These are phyloP conservation scores for Sebastolobus alascanus DNA, from an alignment of 2,797 vertebrate species.

Conservation along the genomic window DNA sequence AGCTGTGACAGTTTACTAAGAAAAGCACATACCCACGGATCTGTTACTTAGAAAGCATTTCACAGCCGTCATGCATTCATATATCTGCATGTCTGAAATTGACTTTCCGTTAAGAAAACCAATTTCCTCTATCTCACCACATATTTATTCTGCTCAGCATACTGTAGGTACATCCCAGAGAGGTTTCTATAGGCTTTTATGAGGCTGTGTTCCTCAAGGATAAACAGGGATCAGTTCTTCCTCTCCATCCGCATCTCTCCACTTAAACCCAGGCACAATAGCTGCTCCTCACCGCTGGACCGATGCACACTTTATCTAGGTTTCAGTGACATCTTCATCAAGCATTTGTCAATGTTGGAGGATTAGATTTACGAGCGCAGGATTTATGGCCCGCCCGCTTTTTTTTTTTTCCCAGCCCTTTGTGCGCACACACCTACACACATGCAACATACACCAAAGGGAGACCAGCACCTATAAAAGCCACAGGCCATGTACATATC, in stretches of 20 bases:
- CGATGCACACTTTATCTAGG: conserved; percentile 82
- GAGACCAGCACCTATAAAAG: conserved; percentile 22
- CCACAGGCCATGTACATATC: conserved; percentile 13
- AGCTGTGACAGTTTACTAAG: conserved; percentile 33
- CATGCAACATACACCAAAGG: conserved; percentile 22
- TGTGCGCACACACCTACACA: conserved; percentile 29
- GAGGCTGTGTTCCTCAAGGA: conserved; percentile 55
- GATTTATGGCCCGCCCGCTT: conserved; percentile 77
- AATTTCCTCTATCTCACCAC: conserved; percentile 47
- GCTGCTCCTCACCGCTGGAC: conserved; percentile 70
- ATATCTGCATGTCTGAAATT: conserved; percentile 50
- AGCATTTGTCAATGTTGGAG: conserved; percentile 85
- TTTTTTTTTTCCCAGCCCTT: conserved; percentile 24
- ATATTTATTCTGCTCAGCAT: conserved; percentile 41
- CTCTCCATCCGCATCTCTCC: conserved; percentile 53
- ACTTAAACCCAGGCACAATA: conserved; percentile 64
- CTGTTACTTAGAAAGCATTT: neutral
- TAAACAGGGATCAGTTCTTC: conserved; percentile 64
- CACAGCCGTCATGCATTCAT: conserved; percentile 16
- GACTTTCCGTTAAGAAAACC: conserved; percentile 36
- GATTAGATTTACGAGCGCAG: conserved; percentile 84
- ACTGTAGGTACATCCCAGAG: conserved; percentile 15
- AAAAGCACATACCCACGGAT: conserved; percentile 13
- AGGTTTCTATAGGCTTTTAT: conserved; percentile 39
- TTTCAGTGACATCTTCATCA: conserved; percentile 87